Evolutionary conservation across 2,888 invertebrate genomes (phyloP), one percentile per base, ranked within the genome.

Genomic region (Drosophila melanosoma): DNA sequence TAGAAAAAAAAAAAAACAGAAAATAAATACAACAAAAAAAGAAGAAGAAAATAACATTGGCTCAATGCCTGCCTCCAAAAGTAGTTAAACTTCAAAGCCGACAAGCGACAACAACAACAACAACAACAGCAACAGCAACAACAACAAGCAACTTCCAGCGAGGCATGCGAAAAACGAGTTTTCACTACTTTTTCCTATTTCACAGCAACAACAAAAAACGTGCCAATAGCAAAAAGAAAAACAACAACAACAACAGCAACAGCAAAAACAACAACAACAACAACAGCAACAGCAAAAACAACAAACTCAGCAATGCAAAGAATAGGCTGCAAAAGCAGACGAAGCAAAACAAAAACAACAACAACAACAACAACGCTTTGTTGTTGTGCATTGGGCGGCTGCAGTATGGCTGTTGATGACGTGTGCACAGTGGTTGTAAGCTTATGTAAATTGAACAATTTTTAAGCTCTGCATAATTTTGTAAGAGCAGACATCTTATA

Each of bases 121-220:
- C 49, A 49, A 29, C 29, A 70, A 59, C 74, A 69, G 52, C 61
- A 56, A 52, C 51, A 68, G 35, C 60, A 54, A 68, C 61, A 56
- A 52, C 51, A 68, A 38, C 60, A 54, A 68, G 35, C 60, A 54
- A 73, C 62, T 59, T 35, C 26, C 62, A 68, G 48, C 49, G 57
- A 56, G 62, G 68, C 65, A 74, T 66, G 65, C 69, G 52, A 74
- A 81, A 81, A 87, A 87, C 86, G 52, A 86, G 86, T 86, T 86
- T 87, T 86, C 86, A 86, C 86, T 87, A 83, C 85, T 86, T 87
- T 87, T 87, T 86, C 87, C 86, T 85, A 86, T 83, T 86, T 78
- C 63, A 79, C 83, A 79, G 69, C 66, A 77, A 53, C 63, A 79
- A 65, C 70, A 65, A 17, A 69, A 76, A 79, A 77, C 68, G 54